Percentiles rank a stretch among this genome's conserved stretches.
Evolutionary conservation across 1,140 invertebrate genomes (phyloP).

Genomic region (Myzus persicae): DNA sequence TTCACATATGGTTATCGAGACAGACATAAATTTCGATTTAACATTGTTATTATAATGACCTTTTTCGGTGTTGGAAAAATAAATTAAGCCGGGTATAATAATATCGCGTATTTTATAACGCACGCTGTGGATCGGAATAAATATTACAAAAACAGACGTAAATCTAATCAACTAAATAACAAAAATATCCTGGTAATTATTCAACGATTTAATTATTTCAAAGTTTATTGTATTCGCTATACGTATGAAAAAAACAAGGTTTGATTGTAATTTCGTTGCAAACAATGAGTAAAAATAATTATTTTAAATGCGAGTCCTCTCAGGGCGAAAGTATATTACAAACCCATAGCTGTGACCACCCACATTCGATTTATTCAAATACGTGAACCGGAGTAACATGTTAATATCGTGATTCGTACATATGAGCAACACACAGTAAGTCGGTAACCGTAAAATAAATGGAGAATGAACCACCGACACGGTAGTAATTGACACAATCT

Average conservation of each 20-base stretch:
- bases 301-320: background rate
- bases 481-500: background rate
- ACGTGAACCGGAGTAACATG: background rate
- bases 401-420: background rate
- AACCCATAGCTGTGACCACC: background rate
- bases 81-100: background rate
- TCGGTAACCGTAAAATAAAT: background rate
- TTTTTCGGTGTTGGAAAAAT: background rate
- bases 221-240: background rate
- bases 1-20: background rate
- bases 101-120: background rate
- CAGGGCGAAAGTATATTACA: background rate
- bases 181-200: background rate
- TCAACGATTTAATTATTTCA: background rate
- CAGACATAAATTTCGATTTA: background rate
- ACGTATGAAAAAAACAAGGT: background rate
- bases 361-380: background rate
- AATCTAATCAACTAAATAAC: background rate
- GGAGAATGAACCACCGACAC: background rate
- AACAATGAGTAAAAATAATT: conserved; percentile 2
- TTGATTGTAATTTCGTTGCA: background rate
- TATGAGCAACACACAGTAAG: background rate
- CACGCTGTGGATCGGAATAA: background rate
- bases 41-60: background rate
- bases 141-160: conserved; percentile 3